Base-by-base conservation (phyloP, 1,140 invertebrate genomes). In the Trichomalopsis sarcophagae region DNA sequence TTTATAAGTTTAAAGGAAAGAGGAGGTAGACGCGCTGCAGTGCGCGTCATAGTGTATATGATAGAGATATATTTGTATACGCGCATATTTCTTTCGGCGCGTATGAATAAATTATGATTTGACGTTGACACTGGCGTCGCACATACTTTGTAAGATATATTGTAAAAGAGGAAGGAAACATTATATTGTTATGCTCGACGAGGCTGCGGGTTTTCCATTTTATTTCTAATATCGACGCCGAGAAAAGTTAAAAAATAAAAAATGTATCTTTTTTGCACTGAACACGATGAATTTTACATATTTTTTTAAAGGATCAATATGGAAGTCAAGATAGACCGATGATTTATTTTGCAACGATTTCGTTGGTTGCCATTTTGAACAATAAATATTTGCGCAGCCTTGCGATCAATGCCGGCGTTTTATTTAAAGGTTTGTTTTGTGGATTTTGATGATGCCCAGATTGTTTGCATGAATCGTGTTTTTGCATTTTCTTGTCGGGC, bases 121-220 rank as follows among this genome's bases (percentile, higher is more conserved):
- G 7, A 81, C 23, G 33, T 81, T 69, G 55, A 11, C 27, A 81
- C 5, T 44, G n/a, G 11, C 23, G 13, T 81, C 33, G 23, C 40
- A 14, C 80, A 55, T 33, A 81, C 13, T 74, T 55, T 74, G 80
- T 82, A 82, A 74, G 30, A 82, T 82, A 82, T 55, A 81, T 73
- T 82, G 2, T 62, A 74, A 47, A 62, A 82, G 69, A 23, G 66
- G 66, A 27, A 82, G 23, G 11, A 82, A 74, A 21, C 27, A 17
- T n/a, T 33, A 44, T 69, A 71, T 73, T 21, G 71, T 71, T 50
- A 33, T 30, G 10, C 55, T 62, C 21, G 21, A 7, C 17, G 55
- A 50, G 17, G n/a, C 17, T 73, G 2, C 14, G 36, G 11, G 6
- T 68, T 2, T 23, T n/a, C 7, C 4, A 0, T 21, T 7, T 66